Conservation (phyloP, 37 sponge, comb jelly and placozoan genomes). For the Tethya wilhelma region DNA sequence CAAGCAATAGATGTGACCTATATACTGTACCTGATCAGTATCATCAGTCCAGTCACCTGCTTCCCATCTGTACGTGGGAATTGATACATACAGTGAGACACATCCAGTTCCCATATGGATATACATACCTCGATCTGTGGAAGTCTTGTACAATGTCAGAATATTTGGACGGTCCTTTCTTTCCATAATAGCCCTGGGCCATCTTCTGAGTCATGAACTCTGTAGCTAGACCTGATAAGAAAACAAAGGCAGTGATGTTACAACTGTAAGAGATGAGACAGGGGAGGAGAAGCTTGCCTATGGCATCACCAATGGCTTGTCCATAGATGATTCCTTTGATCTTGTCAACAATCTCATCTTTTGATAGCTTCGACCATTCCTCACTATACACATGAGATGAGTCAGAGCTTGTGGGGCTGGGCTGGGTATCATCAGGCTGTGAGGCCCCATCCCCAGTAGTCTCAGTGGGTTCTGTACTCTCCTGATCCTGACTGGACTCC, state of each 20-base stretch:
- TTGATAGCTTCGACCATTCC: slow-evolving; percentile 68
- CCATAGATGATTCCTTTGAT: slow-evolving; percentile 90
- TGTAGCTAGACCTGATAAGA: slow-evolving; percentile 80
- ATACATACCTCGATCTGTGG: slow-evolving; percentile 79
- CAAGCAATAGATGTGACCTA: no score
- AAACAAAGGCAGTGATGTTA: background rate
- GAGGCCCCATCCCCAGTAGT: background rate
- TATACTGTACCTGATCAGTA: slow-evolving; percentile 75
- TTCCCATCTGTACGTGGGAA: slow-evolving; percentile 70
- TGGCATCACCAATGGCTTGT: slow-evolving; percentile 93
- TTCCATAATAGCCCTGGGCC: slow-evolving; percentile 61
- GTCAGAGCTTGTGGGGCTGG: no score
- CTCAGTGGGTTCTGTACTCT: background rate
- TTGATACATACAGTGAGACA: background rate
- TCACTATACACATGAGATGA: slow-evolving; percentile 39
- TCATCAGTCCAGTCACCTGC: slow-evolving; percentile 97
- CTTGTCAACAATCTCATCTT: slow-evolving; percentile 76
- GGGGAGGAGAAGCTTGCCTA: slow-evolving; percentile 67
- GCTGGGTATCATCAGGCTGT: background rate
- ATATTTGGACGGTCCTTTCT: slow-evolving; percentile 68
- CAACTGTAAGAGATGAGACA: background rate
- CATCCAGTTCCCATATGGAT: background rate
- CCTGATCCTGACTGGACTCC: background rate
- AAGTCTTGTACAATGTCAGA: slow-evolving; percentile 74
- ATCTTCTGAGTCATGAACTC: slow-evolving; percentile 80